Percentiles rank a stretch among this genome's conserved stretches.
These are phyloP conservation scores for Mesembrinibis cayennensis DNA, from an alignment of 2,113 vertebrate species.

Conservation along the genomic window DNA sequence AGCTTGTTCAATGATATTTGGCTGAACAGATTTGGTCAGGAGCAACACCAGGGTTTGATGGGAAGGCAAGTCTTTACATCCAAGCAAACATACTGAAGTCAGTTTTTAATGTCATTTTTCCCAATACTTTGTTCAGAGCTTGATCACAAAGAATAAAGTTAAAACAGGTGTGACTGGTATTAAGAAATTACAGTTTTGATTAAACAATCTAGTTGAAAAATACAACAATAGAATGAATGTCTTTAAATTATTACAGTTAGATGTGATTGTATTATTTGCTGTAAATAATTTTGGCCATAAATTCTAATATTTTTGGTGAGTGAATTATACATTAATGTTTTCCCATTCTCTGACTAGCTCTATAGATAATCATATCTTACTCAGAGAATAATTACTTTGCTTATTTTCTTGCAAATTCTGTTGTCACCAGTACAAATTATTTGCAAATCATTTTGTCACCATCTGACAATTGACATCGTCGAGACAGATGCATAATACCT, in stretches of 20 bases:
- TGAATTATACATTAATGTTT: background rate
- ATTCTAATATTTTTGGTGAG: background rate
- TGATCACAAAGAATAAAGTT: background rate
- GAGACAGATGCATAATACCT: background rate
- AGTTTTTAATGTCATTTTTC: background rate
- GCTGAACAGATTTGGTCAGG: background rate
- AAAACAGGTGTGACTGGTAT: background rate
- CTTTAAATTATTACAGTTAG: background rate
- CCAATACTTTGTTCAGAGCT: background rate
- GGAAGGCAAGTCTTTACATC: background rate
- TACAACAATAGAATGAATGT: background rate
- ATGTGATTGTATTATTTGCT: background rate
- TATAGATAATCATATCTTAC: background rate
- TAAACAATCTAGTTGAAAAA: background rate
- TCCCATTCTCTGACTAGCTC: background rate
- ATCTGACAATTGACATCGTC: background rate
- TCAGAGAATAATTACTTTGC: background rate
- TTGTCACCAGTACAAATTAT: background rate
- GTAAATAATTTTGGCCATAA: background rate
- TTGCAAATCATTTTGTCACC: background rate
- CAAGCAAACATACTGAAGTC: background rate
- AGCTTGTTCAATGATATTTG: background rate
- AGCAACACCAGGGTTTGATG: background rate
- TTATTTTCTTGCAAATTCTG: background rate
- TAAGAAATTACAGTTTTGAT: background rate